These are phyloP conservation scores for Carterocephalus palaemon DNA, from an alignment of 2,888 invertebrate genomes.

Conservation along the genomic window DNA sequence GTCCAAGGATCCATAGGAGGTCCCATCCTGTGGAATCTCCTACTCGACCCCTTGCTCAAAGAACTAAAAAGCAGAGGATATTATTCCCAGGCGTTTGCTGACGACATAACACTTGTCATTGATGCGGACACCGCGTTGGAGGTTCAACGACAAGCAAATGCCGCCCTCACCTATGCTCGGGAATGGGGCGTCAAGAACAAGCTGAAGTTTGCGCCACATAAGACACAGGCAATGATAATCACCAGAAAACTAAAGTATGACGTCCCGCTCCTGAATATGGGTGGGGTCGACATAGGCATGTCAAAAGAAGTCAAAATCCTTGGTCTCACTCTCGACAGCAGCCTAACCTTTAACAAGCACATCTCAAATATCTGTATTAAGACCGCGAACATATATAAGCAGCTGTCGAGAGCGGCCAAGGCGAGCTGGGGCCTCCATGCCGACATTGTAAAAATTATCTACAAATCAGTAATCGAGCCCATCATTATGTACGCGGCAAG, in stretches of 20 bases:
- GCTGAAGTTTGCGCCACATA: constrained; percentile 22
- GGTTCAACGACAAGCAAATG: constrained; percentile 25
- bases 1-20: constrained; percentile 26
- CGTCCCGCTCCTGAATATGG: constrained; percentile 23
- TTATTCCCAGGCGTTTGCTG: constrained; percentile 24
- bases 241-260: constrained; percentile 20
- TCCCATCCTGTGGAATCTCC: constrained; percentile 29
- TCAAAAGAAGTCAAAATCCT: constrained; percentile 12
- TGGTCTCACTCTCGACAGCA: too few relatives aligned
- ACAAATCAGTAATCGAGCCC: too few relatives aligned
- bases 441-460: too few relatives aligned
- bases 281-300: constrained; percentile 10
- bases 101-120: constrained; percentile 19
- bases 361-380: too few relatives aligned
- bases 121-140: constrained; percentile 14
- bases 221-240: constrained; percentile 23
- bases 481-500: neutral
- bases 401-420: constrained; percentile 22
- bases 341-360: too few relatives aligned
- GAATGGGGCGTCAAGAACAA: constrained; percentile 25
- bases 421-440: constrained; percentile 13
- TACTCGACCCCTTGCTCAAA: constrained; percentile 25
- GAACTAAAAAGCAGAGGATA: constrained; percentile 15
- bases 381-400: too few relatives aligned
- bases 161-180: constrained; percentile 25